Base-by-base conservation (phyloP, 2,797 vertebrate species). In the Eulemur albifrons region DNA sequence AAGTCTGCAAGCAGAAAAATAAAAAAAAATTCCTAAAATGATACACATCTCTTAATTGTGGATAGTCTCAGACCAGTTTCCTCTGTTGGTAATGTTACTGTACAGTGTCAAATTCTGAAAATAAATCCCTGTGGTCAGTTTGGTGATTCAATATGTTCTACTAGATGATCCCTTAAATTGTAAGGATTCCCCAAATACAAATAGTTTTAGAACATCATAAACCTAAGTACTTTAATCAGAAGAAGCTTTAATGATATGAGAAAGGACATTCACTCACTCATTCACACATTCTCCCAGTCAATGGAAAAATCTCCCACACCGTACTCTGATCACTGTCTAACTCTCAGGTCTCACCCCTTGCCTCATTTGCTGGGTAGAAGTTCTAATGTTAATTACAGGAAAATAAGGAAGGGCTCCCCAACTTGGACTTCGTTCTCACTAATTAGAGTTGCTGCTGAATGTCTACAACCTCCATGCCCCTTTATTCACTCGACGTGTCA, bases 11-110 rank as follows among this genome's bases (percentile, higher is more conserved):
- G 30, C 13, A 67, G 40, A 61, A 70, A 77, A 79, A 50, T 13
- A 79, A 20, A 35, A 94, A 90, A 85, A 93, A 85, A 67, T 52
- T 23, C 5, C 21, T 86, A 80, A 93, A 94, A 88, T 88, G 38
- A 91, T 63, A 90, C 5, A 43, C 38, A 90, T 85, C 76, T 92
- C 69, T 88, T 93, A 73, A 95, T 80, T 90, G 25, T 76, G 59
- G 65, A 27, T 69, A 21, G 20, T 81, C 38, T 87, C 48, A 61
- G 25, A 63, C 45, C 70, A 94, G 50, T 89, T 94, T 89, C 32
- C n/a, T 92, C 43, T 88, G 2, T 38, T 81, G 65, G 38, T 35
- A 93, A 35, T 67, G 43, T 80, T 93, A 76, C 27, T 72, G 25
- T n/a, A 65, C 4, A 63, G 15, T 35, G 35, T 67, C 90, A 59